Evolutionary conservation across 1,140 invertebrate species (phyloP).

Genomic region (Drosophila nannoptera): DNA sequence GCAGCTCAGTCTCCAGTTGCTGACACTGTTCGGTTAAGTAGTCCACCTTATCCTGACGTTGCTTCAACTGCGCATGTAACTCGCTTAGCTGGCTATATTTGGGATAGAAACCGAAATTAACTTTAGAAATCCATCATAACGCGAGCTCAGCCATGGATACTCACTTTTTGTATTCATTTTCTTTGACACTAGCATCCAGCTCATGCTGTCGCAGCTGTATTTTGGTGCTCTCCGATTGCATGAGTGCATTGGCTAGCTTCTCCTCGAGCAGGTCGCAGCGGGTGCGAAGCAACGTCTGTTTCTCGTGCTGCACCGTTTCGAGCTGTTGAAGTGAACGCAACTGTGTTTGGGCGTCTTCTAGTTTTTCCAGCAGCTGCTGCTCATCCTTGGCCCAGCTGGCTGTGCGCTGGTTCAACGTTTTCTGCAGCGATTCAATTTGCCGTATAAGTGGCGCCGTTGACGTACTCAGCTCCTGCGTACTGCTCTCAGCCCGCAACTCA

Average conservation of each 20-base stretch:
- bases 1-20: slow-evolving; percentile 28
- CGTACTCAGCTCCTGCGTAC: slow-evolving; percentile 84
- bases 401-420: slow-evolving; percentile 75
- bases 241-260: slow-evolving; percentile 55
- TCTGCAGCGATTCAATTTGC: slow-evolving; percentile 89
- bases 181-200: slow-evolving; percentile 51
- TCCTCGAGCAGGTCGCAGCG: slow-evolving; percentile 68
- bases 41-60: slow-evolving; percentile 20
- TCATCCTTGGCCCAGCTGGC: slow-evolving; percentile 70
- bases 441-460: slow-evolving; percentile 88
- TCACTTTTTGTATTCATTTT: slow-evolving; percentile 58
- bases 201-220: slow-evolving; percentile 58
- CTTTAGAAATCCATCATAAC: too few species aligned
- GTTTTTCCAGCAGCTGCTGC: slow-evolving; percentile 57
- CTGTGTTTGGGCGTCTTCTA: slow-evolving; percentile 59
- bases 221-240: slow-evolving; percentile 59
- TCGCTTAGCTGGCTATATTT: slow-evolving; percentile 28
- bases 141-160: not conserved
- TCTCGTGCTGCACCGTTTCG: slow-evolving; percentile 64
- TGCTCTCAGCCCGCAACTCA: slow-evolving; percentile 87
- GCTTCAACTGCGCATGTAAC: slow-evolving; percentile 37
- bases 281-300: slow-evolving; percentile 57
- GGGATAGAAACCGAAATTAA: not conserved
- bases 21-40: slow-evolving; percentile 29
- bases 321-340: slow-evolving; percentile 64